These are phyloP conservation scores for Oryzias melastigma DNA, from an alignment of 2,113 vertebrate species.

Conservation along the genomic window DNA sequence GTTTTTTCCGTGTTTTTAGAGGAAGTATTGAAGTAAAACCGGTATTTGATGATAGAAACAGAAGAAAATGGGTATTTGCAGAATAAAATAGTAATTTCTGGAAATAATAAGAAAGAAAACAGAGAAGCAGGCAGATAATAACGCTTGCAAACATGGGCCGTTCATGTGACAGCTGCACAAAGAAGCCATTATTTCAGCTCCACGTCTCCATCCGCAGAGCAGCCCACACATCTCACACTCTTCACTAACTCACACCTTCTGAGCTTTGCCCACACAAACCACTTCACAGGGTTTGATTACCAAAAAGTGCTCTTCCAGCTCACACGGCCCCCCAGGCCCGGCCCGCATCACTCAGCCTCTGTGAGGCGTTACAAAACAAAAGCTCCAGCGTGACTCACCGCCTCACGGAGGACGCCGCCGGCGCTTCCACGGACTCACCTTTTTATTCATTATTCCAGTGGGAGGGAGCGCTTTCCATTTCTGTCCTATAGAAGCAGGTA, in stretches of 20 bases:
- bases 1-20: conserved; percentile 35
- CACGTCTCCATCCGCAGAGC: conserved; percentile 7
- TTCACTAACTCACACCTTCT: conserved; percentile 56
- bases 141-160: conserved; percentile 30
- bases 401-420: conserved; percentile 37
- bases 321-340: conserved; percentile 34
- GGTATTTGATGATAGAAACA: conserved; percentile 25
- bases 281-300: conserved; percentile 30
- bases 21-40: conserved; percentile 41
- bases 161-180: conserved; percentile 51
- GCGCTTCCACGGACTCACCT: conserved; percentile 13
- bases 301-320: conserved; percentile 19
- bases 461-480: conserved; percentile 32
- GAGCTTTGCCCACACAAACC: conserved; percentile 54
- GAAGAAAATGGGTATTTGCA: conserved; percentile 30
- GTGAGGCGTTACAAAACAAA: conserved; percentile 64
- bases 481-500: conserved; percentile 13
- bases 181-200: conserved; percentile 23
- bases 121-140: conserved; percentile 13
- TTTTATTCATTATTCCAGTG: conserved; percentile 32
- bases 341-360: conserved; percentile 52
- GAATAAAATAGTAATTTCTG: conserved; percentile 24
- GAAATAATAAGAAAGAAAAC: conserved; percentile 23
- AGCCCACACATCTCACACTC: conserved; percentile 54
- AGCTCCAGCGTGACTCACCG: conserved; percentile 53